Base-by-base conservation (phyloP, 2,888 invertebrate genomes). In the Xestia ashworthii region DNA sequence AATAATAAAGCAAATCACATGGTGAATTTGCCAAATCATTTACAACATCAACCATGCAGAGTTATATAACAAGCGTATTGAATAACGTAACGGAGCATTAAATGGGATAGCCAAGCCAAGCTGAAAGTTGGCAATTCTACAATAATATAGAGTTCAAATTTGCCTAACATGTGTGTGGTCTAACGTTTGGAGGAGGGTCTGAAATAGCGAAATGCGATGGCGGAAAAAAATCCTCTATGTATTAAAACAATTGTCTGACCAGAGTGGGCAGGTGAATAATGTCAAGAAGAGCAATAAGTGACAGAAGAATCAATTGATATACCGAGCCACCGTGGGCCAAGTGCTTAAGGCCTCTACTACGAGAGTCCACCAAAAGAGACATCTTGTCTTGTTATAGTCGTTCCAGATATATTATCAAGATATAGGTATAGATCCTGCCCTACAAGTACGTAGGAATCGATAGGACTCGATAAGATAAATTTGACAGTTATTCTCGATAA, bases 21-120 rank as follows among this genome's bases (percentile, higher is more conserved):
- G 55, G 12, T 12, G 41, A 32, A 82, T 82, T 79, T 72, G 16
- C 72, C 55, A 78, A 72, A 78, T 78, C 78, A 53, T 78, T 78
- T 41, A 46, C 79, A 53, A n/a, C 32, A 72, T 3, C 65, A 68
- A 32, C 58, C 62, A 83, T 62, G 66, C 72, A 48, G 53, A 44
- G 58, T 44, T 76, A 82, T 77, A 69, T 83, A 69, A 73, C 79
- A 72, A 64, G 73, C 11, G 60, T 81, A 81, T 62, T 81, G 81
- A 83, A 83, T 81, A 83, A 70, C 65, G 53, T 79, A 83, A 79
- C 69, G 58, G 83, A 72, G 72, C 79, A 69, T 78, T 69, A 72
- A 81, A 81, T 81, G 69, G 81, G 72, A 78, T 83, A 62, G 69
- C 60, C 55, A 38, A 83, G 55, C 66, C 73, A 14, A 70, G 79